phyloP scores from a whole-genome alignment of 2,888 invertebrate genomes.

The Biston betularia region DNA sequence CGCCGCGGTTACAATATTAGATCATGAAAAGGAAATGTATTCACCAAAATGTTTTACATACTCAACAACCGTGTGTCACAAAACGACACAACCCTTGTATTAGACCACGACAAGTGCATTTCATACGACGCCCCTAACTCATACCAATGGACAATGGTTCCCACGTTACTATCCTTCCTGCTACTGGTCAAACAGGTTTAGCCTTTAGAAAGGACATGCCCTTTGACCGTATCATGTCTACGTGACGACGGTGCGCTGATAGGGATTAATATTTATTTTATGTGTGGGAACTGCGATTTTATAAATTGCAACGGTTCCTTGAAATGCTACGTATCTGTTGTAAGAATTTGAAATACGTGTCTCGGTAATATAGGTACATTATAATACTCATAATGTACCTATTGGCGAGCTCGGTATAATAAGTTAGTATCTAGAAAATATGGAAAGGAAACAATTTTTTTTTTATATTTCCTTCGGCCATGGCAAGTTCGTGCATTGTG shows the following conservation, averaged over 20 bases:
- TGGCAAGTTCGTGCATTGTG: no score
- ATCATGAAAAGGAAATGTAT: background rate
- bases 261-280: slow-evolving; percentile 38
- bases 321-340: background rate
- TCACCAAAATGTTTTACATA: background rate
- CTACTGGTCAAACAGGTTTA: slow-evolving; percentile 78
- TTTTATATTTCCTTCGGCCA: no score
- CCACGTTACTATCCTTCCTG: slow-evolving; percentile 55
- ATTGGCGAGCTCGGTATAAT: no score
- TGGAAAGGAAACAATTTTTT: no score
- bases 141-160: slow-evolving; percentile 67
- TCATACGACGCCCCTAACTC: slow-evolving; percentile 4
- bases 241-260: slow-evolving; percentile 42
- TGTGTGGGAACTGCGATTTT: slow-evolving; percentile 26
- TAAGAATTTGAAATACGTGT: background rate
- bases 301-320: slow-evolving; percentile 12
- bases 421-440: no score
- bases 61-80: slow-evolving; percentile 27
- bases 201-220: slow-evolving; percentile 61
- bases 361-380: background rate
- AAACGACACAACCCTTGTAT: slow-evolving; percentile 34
- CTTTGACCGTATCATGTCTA: slow-evolving; percentile 51
- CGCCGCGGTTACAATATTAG: no score
- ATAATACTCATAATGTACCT: no score
- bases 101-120: slow-evolving; percentile 13